phyloP scores from a whole-genome alignment of 2,797 vertebrate species.

The Cottoperca gobio region DNA sequence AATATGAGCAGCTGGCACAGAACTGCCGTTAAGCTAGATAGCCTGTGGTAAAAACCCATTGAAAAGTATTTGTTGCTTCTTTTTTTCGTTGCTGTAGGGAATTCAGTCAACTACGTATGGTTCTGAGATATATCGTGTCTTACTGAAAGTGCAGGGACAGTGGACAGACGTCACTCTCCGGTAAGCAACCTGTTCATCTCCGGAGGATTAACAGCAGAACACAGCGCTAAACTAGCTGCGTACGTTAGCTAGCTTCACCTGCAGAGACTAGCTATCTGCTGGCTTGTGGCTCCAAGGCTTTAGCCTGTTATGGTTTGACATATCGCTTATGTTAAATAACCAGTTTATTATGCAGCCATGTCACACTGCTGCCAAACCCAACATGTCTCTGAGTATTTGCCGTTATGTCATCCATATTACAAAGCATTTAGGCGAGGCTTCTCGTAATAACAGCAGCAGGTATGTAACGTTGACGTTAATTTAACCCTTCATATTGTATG shows the following conservation, averaged over 20 bases:
- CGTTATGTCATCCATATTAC: conserved; percentile 1
- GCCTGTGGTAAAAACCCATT: conserved; percentile 26
- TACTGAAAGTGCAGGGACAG: conserved; percentile 29
- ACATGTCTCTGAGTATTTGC: background rate
- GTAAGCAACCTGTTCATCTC: conserved; percentile 78
- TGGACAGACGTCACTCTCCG: conserved; percentile 54
- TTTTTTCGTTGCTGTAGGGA: background rate
- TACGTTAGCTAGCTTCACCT: conserved; percentile 18
- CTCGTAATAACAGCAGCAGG: background rate
- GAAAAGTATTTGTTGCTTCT: background rate
- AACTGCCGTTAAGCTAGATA: conserved; percentile 6
- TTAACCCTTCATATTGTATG: background rate
- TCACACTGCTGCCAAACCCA: background rate
- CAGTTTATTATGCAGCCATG: background rate
- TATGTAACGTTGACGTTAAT: background rate
- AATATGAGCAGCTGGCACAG: conserved; percentile 38
- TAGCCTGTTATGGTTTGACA: too few relatives aligned
- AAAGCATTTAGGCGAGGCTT: background rate
- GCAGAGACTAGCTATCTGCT: background rate
- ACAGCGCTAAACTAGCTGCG: background rate
- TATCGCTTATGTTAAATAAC: too few relatives aligned
- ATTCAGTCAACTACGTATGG: conserved; percentile 18
- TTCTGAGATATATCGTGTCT: conserved; percentile 31
- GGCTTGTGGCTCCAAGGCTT: background rate
- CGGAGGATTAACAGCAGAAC: conserved; percentile 46